Evolutionary conservation across 2,113 vertebrate genomes (phyloP).

Genomic region (Gnathonemus longibarbis): DNA sequence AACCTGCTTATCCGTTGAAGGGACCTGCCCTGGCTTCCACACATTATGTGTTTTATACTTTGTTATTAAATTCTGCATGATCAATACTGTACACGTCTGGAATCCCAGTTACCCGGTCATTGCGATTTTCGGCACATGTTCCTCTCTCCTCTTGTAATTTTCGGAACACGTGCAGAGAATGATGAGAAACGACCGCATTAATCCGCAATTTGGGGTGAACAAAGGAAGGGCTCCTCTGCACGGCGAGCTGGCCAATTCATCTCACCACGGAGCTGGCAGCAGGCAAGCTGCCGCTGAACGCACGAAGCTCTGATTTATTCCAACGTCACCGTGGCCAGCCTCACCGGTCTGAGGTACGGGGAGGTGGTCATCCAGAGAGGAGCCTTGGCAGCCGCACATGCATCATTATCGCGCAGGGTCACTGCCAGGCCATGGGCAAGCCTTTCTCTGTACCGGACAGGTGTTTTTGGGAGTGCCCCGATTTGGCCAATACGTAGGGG

Average conservation of each 20-base stretch:
- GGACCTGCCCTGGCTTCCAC: slow-evolving; percentile 33
- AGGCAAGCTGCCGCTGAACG: slow-evolving; percentile 42
- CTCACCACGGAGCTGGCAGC: slow-evolving; percentile 32
- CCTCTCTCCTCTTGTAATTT: slow-evolving; percentile 28
- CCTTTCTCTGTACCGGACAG: neutral
- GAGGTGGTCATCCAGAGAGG: neutral
- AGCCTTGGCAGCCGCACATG: neutral
- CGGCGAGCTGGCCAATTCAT: slow-evolving; percentile 34
- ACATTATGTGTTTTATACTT: slow-evolving; percentile 15
- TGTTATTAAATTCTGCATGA: slow-evolving; percentile 35
- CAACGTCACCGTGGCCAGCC: neutral
- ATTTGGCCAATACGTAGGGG: neutral
- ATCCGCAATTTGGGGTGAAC: slow-evolving; percentile 37
- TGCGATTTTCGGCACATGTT: slow-evolving; percentile 25
- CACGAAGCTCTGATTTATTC: slow-evolving; percentile 39
- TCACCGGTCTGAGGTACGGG: slow-evolving; percentile 23
- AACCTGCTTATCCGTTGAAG: slow-evolving; percentile 18
- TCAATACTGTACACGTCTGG: slow-evolving; percentile 38
- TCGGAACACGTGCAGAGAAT: slow-evolving; percentile 29
- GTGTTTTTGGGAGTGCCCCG: neutral
- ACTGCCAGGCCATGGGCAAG: neutral
- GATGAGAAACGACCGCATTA: slow-evolving; percentile 36
- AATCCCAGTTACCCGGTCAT: slow-evolving; percentile 21
- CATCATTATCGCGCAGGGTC: neutral
- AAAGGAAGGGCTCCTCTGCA: slow-evolving; percentile 30